These are phyloP conservation scores for Macaria liturata DNA, from an alignment of 2,888 invertebrate genomes.

Conservation along the genomic window DNA sequence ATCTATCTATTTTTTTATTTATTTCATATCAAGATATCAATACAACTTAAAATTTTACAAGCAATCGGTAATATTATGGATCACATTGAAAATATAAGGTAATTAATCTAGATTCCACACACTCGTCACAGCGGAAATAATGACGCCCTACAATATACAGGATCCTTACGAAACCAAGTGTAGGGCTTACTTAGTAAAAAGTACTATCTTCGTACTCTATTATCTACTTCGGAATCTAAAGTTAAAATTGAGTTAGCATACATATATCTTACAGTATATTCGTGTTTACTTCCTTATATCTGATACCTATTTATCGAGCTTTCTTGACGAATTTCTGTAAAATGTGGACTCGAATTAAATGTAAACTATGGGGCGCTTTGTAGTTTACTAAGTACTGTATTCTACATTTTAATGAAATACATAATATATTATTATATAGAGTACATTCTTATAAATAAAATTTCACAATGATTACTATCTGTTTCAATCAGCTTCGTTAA, in stretches of 20 bases:
- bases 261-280: not conserved
- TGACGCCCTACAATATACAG: not conserved
- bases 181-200: too few relatives aligned
- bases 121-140: not conserved
- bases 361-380: constrained; percentile 20
- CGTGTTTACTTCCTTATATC: not conserved
- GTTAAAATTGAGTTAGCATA: not conserved
- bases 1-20: not conserved
- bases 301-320: constrained; percentile 10
- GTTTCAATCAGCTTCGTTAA: too few relatives aligned
- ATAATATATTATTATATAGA: too few relatives aligned
- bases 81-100: too few relatives aligned
- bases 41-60: not conserved
- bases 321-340: constrained; percentile 7
- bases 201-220: too few relatives aligned
- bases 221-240: not conserved
- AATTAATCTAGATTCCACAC: too few relatives aligned
- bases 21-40: not conserved
- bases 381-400: too few relatives aligned
- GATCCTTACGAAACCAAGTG: too few relatives aligned
- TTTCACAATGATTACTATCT: too few relatives aligned
- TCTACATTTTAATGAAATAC: too few relatives aligned
- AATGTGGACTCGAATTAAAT: constrained; percentile 14
- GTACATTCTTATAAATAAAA: too few relatives aligned
- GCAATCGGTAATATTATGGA: not conserved